These are phyloP conservation scores for Ophiodon elongatus DNA, from an alignment of 2,113 vertebrate species.

Conservation along the genomic window DNA sequence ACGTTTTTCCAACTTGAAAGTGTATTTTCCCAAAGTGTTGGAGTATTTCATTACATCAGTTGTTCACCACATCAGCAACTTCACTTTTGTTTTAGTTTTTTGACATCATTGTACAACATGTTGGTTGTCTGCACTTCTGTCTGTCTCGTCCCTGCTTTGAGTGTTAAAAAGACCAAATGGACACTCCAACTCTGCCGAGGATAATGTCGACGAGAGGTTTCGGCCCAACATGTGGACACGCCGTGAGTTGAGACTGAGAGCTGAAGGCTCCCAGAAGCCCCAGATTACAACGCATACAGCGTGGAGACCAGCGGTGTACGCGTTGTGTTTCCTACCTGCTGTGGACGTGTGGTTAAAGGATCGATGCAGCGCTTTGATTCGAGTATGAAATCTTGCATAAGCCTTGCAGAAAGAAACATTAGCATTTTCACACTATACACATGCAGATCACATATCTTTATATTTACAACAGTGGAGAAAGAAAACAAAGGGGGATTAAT, in stretches of 20 bases:
- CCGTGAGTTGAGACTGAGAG: constrained; percentile 12
- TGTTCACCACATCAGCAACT: not conserved
- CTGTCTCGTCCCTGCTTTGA: not conserved
- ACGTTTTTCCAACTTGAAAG: not conserved
- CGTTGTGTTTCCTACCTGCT: constrained; percentile 24
- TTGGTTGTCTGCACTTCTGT: not conserved
- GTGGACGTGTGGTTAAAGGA: constrained; percentile 60
- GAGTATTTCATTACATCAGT: not conserved
- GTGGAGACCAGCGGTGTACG: not conserved
- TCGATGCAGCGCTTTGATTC: constrained; percentile 42
- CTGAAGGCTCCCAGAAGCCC: no score
- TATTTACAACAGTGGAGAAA: constrained; percentile 68
- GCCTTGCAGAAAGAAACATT: constrained; percentile 68
- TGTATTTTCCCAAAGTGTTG: not conserved
- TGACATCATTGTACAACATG: not conserved
- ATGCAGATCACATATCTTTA: constrained; percentile 69
- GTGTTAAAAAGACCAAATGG: not conserved
- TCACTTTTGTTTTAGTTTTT: not conserved
- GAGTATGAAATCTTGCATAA: constrained; percentile 78
- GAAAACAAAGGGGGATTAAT: not conserved
- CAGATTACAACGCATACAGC: no score
- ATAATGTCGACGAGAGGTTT: constrained; percentile 52
- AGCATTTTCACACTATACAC: constrained; percentile 54
- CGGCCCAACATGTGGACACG: constrained; percentile 22
- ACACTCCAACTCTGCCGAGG: constrained; percentile 13